Evolutionary conservation across 37 sponge, comb jelly and placozoan genomes (phyloP), one percentile per base, ranked within the genome.

Genomic region (Beroe forskalii): DNA sequence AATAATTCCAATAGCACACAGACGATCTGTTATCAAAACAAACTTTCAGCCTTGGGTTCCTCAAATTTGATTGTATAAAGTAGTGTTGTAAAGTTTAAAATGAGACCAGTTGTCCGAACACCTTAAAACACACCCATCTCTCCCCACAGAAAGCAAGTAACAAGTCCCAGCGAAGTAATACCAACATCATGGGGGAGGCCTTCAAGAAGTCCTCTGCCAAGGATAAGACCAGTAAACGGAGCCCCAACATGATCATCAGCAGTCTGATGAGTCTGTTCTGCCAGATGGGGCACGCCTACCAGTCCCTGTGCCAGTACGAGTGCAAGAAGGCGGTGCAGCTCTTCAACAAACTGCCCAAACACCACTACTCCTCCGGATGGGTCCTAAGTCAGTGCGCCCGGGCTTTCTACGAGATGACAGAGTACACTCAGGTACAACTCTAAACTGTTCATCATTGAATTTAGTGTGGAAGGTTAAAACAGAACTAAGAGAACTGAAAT

Each of bases 311-410:
- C 25, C 32, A 17, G 25, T 96, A 92, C 44, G 91, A 97, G 60
- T 93, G 94, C n/a, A 86, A 31, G 31, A 27, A 80, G 39, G 91
- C 93, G 0, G 62, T 96, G 0, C 31, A 89, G 14, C 69, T 91
- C 48, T 95, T 97, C 89, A 83, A 80, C 60, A 48, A 62, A 19
- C 92, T 97, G 43, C 95, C 98, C 0, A 38, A 80, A 14, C 76
- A 92, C 75, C 98, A 97, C 40, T 25, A 41, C 64, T 40, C 63
- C 20, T 93, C 96, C 0, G 63, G 94, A 32, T 96, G 98, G 98
- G 95, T 96, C 2, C 67, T 92, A 8, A 92, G 76, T 30, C 92
- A 95, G 42, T 9, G 95, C 42, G 98, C 92, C 6, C 60, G 90
- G 67, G 96, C 95, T 24, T 91, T 93, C 67, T 94, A 93, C 48